A percentile compares a stretch with the other conserved stretches of the same genome.
phyloP scores from a whole-genome alignment of 2,113 vertebrate species.

The Cochlearius cochlearius region DNA sequence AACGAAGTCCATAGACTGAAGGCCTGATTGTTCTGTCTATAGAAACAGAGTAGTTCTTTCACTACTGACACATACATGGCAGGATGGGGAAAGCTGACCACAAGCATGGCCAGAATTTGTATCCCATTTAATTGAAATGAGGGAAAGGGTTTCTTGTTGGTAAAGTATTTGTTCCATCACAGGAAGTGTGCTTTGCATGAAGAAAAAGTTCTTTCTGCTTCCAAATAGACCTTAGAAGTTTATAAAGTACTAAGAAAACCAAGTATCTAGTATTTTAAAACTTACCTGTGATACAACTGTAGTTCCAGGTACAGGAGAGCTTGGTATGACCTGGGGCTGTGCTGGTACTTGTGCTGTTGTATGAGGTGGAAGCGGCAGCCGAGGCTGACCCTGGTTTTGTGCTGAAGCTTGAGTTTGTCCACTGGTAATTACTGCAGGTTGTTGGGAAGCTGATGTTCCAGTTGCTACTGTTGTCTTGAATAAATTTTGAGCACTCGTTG shows the following conservation, averaged over 20 bases:
- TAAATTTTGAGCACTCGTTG: not conserved
- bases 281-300: conserved; percentile 81
- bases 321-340: conserved; percentile 60
- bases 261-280: not conserved
- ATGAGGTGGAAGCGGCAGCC: conserved; percentile 6
- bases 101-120: not conserved
- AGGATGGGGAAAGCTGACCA: not conserved
- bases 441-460: conserved; percentile 74
- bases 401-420: conserved; percentile 56
- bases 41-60: not conserved
- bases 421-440: conserved; percentile 58
- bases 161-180: not conserved
- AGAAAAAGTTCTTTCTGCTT: not conserved
- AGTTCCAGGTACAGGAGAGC: conserved; percentile 73
- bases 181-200: fast-evolving
- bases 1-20: not conserved
- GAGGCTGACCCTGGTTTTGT: conserved; percentile 46
- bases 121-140: not conserved
- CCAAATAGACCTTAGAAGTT: not conserved
- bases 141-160: not conserved
- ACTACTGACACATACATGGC: not conserved
- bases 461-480: conserved; percentile 58
- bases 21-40: not conserved
- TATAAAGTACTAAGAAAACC: not conserved
- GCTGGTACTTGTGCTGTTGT: conserved; percentile 38